Evolutionary conservation across 2,888 invertebrate genomes (phyloP), one percentile per base, ranked within the genome.

Genomic region (Asteroscopus sphinx): DNA sequence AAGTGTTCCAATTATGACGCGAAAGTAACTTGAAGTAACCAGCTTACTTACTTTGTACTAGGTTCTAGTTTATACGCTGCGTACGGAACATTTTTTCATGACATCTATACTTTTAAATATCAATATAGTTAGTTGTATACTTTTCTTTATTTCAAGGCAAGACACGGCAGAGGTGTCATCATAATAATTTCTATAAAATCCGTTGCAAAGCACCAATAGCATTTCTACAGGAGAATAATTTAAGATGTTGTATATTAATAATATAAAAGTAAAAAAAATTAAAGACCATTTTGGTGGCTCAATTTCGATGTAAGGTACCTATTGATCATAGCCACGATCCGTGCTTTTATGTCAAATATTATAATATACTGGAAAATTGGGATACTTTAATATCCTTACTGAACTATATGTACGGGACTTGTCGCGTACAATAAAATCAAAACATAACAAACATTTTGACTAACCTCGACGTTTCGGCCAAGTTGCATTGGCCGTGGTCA

Each of bases 271-370:
- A 53, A 39, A 60, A 73, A 76, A 71, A 72, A 59, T 66, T 75
- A 70, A 82, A 73, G 75, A 82, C 83, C 81, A 80, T 79, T 79
- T 63, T 76, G 86, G 81, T 82, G 85, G 86, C 85, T 85, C 86
- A 84, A 86, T 79, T 85, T 83, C 65, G 73, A 73, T 81, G 61
- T 85, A 85, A 85, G 80, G 72, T 81, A 75, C 68, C 69, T 73
- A 75, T 73, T 72, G 73, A 72, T 79, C 66, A 70, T 80, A 77
- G 82, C 85, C 83, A 82, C 82, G 68, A 73, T 62, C 61, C 71
- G 77, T 66, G 77, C 75, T 78, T 79, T 69, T 72, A 73, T 73
- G 60, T 71, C 51, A 75, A 73, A 77, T 74, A 61, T 78, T 77
- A 60, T 76, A 62, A 74, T 65, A 72, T 67, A 68, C 37, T 64